phyloP scores from a whole-genome alignment of 2,888 invertebrate species.

The Tachina grossa region DNA sequence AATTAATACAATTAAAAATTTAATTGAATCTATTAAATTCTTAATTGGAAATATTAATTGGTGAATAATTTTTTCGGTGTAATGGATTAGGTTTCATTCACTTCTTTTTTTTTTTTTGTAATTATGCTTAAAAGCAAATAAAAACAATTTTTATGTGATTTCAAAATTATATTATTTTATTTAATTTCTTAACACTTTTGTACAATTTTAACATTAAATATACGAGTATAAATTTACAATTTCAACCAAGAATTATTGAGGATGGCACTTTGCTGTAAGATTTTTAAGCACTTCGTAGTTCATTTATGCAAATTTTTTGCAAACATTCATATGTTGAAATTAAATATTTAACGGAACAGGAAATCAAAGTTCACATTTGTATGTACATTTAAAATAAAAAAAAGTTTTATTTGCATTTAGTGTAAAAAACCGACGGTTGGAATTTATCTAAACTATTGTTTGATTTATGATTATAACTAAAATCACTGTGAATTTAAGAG shows the following conservation, averaged over 20 bases:
- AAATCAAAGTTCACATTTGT: neutral
- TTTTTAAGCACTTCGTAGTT: conserved; percentile 6
- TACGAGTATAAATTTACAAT: neutral
- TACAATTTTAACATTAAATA: neutral
- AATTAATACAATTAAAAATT: too few relatives aligned
- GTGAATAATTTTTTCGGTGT: too few relatives aligned
- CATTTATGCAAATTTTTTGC: neutral
- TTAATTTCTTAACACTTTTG: neutral
- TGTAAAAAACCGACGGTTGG: conserved; percentile 51
- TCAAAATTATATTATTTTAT: neutral
- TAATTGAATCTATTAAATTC: too few relatives aligned
- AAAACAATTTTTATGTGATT: neutral
- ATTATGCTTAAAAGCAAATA: neutral
- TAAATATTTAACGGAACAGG: neutral
- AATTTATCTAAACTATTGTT: conserved; percentile 27
- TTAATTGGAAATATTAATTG: too few relatives aligned
- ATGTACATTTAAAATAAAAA: too few relatives aligned
- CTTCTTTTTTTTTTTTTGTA: too few relatives aligned
- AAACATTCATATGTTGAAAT: conserved; percentile 1
- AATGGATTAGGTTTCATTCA: too few relatives aligned
- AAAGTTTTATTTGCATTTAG: conserved; percentile 25
- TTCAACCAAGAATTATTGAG: neutral
- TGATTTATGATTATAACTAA: conserved; percentile 45
- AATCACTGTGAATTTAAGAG: conserved; percentile 20
- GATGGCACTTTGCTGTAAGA: neutral